Base-by-base conservation (phyloP, 2,888 invertebrate genomes). In the Carcina quercana region DNA sequence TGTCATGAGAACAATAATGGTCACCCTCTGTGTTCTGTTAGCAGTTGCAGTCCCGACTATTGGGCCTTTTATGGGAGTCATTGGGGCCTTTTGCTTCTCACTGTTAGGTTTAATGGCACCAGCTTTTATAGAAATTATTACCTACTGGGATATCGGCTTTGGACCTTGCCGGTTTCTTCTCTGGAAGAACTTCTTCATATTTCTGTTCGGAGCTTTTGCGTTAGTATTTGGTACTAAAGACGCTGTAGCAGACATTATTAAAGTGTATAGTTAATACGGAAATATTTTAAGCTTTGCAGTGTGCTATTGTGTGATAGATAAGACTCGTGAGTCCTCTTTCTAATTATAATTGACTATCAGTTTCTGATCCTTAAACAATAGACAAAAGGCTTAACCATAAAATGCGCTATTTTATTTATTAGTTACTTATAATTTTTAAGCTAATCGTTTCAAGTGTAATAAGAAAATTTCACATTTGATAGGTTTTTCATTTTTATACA, bases 1-100 rank as follows among this genome's bases (percentile, higher is more conserved):
- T 71, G 68, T 89, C 15, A 83, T 94, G 68, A 85, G 88, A 54
- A 88, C 90, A 44, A 83, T 92, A 37, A 66, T 91, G 60, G 89
- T 88, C 6, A 86, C 88, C 2, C 68, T 86, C n/a, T 86, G 89
- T 65, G 93, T 94, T 29, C 64, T 88, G 7, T 72, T 96, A 32
- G 97, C 97, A 1, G 89, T 94, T 13, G 91, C 92, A 3, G 93
- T 97, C 12, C 97, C 97, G 1, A 91, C 91, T 26, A 93, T 97
- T 45, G 91, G 89, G 7, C 93, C 97, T 0, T 94, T 97, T 64
- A 95, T 97, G 70, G 92, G 93, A 5, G 86, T 97, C 28, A 96
- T 97, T 43, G 97, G 97, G 44, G 96, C 97, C 25, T 91, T 97
- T 60, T 96, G 96, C 61, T 95, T 96, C 66, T 95, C 96, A 5